Evolutionary conservation across 2,797 vertebrate genomes (phyloP), one percentile per base, ranked within the genome.

Genomic region (Petrocephalus sullivani): DNA sequence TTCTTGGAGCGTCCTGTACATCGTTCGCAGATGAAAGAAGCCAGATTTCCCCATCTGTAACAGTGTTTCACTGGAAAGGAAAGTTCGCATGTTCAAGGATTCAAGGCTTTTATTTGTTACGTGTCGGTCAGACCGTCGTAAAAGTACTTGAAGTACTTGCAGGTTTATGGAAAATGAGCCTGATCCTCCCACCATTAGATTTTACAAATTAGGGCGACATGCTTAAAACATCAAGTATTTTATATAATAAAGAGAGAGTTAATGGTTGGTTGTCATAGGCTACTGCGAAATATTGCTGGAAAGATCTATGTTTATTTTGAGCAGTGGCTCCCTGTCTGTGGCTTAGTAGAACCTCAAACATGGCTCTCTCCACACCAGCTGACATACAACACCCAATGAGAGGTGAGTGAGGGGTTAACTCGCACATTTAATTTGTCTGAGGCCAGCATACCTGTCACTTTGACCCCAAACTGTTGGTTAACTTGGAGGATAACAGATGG

Each of bases 331-430:
- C 10, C 19, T 19, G 8, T n/a, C 58, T 5, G 60, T 23, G 49
- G 61, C 46, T 53, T 12, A 89, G 89, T 84, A 1, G 67, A 51
- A 91, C 37, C 78, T 87, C 90, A 89, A 92, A 87, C 37, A 23
- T 8, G 33, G 2, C 14, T 60, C 23, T 64, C 41, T 87, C 60
- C 21, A 71, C 14, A 21, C 46, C n/a, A 61, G 57, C 19, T 2
- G 19, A 90, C 90, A 90, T 58, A 90, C 61, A 61, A 10, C 49
- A 88, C 89, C 71, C 37, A 60, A 87, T 58, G 49, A 87, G 87
- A 53, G 89, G 89, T 90, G 89, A 92, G 37, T 51, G 46, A 51
- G 49, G 91, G 89, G 87, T 91, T 89, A 87, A 23, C 87, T 46
- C 3, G 64, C 61, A 61, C 1, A 78, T 67, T 16, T 64, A 84